Percentiles rank a stretch among this genome's conserved stretches.
Evolutionary conservation across 2,113 vertebrate species (phyloP).

Genomic region (Galeopterus variegatus): DNA sequence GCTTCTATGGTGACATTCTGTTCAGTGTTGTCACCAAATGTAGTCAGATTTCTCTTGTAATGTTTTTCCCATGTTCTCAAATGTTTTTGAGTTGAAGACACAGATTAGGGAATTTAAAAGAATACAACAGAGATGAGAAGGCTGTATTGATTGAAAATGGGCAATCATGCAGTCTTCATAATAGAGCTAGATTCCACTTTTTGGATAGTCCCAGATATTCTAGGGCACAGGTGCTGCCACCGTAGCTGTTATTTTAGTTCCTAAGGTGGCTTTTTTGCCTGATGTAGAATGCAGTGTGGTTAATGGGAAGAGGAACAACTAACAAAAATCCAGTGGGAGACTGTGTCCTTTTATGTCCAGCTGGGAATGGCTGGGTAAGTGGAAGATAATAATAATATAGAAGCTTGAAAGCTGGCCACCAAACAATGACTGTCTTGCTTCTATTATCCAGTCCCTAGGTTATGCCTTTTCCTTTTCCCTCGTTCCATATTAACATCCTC

Average conservation of each 20-base stretch:
- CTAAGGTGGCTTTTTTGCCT: background rate
- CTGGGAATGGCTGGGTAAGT: background rate
- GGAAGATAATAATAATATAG: background rate
- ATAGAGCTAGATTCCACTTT: background rate
- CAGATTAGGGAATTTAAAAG: constrained; percentile 45
- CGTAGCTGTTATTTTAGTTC: background rate
- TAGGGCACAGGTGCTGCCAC: background rate
- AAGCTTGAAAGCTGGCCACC: background rate
- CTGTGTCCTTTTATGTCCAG: background rate
- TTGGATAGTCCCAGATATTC: background rate
- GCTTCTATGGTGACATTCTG: background rate
- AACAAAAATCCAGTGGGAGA: background rate
- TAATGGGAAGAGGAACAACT: background rate
- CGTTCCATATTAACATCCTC: background rate
- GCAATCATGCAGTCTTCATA: background rate
- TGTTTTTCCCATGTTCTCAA: background rate
- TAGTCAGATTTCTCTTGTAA: background rate
- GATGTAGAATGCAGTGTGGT: constrained; percentile 31
- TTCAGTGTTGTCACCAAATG: background rate
- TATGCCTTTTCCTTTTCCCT: background rate
- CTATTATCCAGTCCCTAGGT: background rate
- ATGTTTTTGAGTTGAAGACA: background rate
- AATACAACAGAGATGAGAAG: background rate
- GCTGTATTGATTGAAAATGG: background rate
- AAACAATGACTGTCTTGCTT: background rate